Base-by-base conservation (phyloP, 2,113 vertebrate species). In the Psophia crepitans region DNA sequence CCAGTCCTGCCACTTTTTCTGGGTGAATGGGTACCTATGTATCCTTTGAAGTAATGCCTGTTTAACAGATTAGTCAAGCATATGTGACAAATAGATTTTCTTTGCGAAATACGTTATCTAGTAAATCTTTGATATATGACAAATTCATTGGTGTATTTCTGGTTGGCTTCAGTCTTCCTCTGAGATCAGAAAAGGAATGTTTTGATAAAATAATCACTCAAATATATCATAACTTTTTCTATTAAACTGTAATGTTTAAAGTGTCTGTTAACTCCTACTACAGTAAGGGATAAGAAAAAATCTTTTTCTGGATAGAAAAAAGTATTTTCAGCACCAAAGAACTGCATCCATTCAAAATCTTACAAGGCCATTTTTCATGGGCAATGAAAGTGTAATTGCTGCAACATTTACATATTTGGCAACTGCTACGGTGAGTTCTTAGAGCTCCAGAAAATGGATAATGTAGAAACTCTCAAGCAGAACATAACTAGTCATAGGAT, bases 311-410 rank as follows among this genome's bases (percentile, higher is more conserved):
- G 73, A 87, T 94, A 96, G 94, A 68, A 79, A 84, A 94, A 97
- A 96, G 85, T 89, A 87, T 56, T 90, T 95, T 93, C 46, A 85
- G 28, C 87, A 94, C 57, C 75, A 84, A 96, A 96, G 94, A 96
- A 89, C 64, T 95, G 37, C 84, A 97, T 96, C 57, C 57, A 93
- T 96, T 73, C 41, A 74, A 81, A 95, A 71, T n/a, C 33, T 84
- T 79, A 74, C 57, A 85, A 73, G 61, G 37, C 11, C 32, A 33
- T 93, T 97, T 95, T 94, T 93, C 77, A 89, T 48, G 69, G 80
- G 53, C 75, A 95, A 91, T 92, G 80, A 91, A 95, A 97, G 88
- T 97, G 91, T 97, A 97, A 97, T 95, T 97, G 76, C 63, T 90
- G 74, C 66, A 94, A 90, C 14, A 64, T 98, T 97, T 97, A 92